Percentiles rank a stretch among this genome's conserved stretches.
phyloP scores from a whole-genome alignment of 1,140 invertebrate species.

The Drosophila baimaii region DNA sequence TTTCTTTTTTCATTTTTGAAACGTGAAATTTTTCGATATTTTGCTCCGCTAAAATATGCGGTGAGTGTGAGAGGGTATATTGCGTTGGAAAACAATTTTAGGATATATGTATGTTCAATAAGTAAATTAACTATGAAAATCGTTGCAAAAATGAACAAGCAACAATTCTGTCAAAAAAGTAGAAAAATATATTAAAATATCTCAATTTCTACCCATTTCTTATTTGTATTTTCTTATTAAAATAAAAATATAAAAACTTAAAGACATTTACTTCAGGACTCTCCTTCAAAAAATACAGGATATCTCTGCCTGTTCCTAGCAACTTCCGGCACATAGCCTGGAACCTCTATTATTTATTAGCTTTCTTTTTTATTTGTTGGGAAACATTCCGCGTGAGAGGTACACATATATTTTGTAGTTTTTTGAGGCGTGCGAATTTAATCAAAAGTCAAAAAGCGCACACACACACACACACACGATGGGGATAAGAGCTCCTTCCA shows the following conservation, averaged over 20 bases:
- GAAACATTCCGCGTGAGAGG: slow-evolving; percentile 27
- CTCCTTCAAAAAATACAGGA: background rate
- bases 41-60: slow-evolving; percentile 3
- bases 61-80: slow-evolving; percentile 1
- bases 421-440: slow-evolving; percentile 74
- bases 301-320: background rate
- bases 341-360: slow-evolving; percentile 58
- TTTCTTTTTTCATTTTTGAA: background rate
- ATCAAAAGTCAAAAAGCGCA: slow-evolving; percentile 77
- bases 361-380: slow-evolving; percentile 26
- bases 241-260: background rate
- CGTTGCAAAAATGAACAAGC: background rate
- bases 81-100: background rate
- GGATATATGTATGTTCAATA: background rate
- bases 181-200: background rate
- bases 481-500: slow-evolving; percentile 38
- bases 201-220: too few relatives aligned
- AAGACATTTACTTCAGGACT: background rate
- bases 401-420: slow-evolving; percentile 17
- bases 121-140: background rate
- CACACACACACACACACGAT: slow-evolving; percentile 19
- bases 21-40: slow-evolving; percentile 28
- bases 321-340: background rate
- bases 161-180: too few relatives aligned
- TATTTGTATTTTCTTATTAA: background rate